These are phyloP conservation scores for Epistrophe grossulariae DNA, from an alignment of 2,888 invertebrate genomes.

Conservation along the genomic window DNA sequence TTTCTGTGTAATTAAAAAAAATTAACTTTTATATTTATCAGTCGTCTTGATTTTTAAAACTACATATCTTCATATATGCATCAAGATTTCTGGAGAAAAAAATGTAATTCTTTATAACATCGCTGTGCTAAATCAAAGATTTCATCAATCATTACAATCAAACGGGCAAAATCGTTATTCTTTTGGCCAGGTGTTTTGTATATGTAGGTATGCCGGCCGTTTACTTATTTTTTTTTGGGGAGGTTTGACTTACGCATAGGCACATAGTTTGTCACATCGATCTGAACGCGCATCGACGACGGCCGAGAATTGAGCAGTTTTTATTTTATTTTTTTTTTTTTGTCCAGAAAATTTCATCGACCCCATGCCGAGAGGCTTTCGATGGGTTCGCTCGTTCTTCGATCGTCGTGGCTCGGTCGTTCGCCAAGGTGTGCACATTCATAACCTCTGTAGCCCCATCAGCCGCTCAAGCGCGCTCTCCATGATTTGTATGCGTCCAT, in stretches of 20 bases:
- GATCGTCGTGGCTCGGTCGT: not conserved
- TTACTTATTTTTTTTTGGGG: constrained; percentile 8
- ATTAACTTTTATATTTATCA: too few species aligned
- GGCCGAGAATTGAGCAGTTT: constrained; percentile 23
- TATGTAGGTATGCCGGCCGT: not conserved
- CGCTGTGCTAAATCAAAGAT: constrained; percentile 44
- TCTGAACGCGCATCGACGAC: constrained; percentile 10
- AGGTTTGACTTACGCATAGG: constrained; percentile 63
- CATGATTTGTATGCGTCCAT: constrained; percentile 70
- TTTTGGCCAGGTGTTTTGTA: constrained; percentile 63
- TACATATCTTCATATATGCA: too few species aligned
- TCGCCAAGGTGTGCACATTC: constrained; percentile 43
- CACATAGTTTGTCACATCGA: constrained; percentile 63
- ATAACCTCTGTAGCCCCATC: constrained; percentile 59
- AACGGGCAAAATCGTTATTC: constrained; percentile 42
- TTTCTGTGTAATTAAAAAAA: too few species aligned
- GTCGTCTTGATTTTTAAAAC: too few species aligned
- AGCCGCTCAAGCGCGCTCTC: constrained; percentile 47
- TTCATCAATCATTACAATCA: constrained; percentile 72
- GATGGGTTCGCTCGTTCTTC: constrained; percentile 41
- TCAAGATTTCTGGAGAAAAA: too few species aligned
- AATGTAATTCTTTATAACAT: not conserved
- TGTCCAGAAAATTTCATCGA: constrained; percentile 50
- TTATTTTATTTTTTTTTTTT: not conserved
- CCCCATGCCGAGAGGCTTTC: constrained; percentile 69